Percentiles rank a stretch among this genome's conserved stretches.
These are phyloP conservation scores for Pemphigus obesinymphae DNA, from an alignment of 1,140 invertebrate species.

Conservation along the genomic window DNA sequence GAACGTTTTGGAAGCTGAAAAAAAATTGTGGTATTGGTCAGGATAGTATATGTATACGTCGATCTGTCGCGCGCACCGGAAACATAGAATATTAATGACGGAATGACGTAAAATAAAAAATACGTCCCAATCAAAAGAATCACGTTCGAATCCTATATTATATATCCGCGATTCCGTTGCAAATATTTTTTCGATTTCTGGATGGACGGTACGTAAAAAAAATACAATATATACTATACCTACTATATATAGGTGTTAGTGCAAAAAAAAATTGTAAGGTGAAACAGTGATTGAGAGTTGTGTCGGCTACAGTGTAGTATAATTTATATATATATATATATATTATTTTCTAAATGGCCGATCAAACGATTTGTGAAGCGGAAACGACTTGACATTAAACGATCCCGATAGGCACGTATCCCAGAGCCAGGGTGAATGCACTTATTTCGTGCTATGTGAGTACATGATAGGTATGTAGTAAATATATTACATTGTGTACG, in stretches of 20 bases:
- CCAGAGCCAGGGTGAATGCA: not conserved
- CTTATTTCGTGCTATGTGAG: not conserved
- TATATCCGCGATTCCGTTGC: not conserved
- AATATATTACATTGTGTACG: not conserved
- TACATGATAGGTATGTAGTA: not conserved
- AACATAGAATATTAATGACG: constrained; percentile 9
- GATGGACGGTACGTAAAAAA: not conserved
- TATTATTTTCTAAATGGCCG: constrained; percentile 21
- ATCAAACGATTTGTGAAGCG: constrained; percentile 28
- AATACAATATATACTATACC: not conserved
- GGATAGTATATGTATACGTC: too few species aligned
- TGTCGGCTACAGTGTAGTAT: not conserved
- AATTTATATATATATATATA: not conserved
- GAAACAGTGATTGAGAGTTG: not conserved
- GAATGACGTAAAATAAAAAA: not conserved
- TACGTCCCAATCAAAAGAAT: not conserved
- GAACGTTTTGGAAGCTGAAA: not conserved
- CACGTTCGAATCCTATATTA: constrained; percentile 35
- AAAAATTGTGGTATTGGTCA: not conserved
- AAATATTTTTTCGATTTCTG: constrained; percentile 29
- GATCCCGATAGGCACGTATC: not conserved
- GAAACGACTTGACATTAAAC: constrained; percentile 33
- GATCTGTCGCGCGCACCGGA: constrained; percentile 4
- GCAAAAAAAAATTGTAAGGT: not conserved
- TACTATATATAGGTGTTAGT: not conserved